Conservation (phyloP, 2,888 invertebrate species). For the Cheiracanthium punctorium region DNA sequence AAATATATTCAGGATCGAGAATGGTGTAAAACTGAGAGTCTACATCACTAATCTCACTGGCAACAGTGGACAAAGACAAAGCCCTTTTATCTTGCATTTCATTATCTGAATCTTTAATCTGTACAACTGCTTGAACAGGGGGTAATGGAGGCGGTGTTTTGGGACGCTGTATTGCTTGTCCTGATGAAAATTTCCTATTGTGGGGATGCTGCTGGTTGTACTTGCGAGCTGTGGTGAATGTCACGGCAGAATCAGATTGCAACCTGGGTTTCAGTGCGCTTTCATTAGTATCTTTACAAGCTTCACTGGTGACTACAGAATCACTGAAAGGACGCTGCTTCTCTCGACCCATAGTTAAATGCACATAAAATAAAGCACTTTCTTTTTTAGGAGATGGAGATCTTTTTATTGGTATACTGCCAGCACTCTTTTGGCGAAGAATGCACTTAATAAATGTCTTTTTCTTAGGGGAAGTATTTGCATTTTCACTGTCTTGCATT, state of each 20-base stretch:
- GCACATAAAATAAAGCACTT: slow-evolving; percentile 47
- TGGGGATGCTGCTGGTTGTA: slow-evolving; percentile 23
- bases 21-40: slow-evolving; percentile 46
- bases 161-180: slow-evolving; percentile 71
- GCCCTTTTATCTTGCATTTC: not conserved
- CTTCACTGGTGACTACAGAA: slow-evolving; percentile 32
- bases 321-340: slow-evolving; percentile 59
- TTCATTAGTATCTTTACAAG: not conserved
- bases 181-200: slow-evolving; percentile 55
- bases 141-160: slow-evolving; percentile 73
- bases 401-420: slow-evolving; percentile 61
- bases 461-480: slow-evolving; percentile 59
- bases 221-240: not conserved
- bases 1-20: slow-evolving; percentile 49
- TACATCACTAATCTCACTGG: slow-evolving; percentile 2
- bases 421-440: slow-evolving; percentile 55
- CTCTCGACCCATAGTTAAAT: slow-evolving; percentile 40
- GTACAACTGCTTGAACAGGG: slow-evolving; percentile 42
- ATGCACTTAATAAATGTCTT: slow-evolving; percentile 67
- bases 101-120: not conserved
- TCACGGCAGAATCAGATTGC: slow-evolving; percentile 45
- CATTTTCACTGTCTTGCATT: slow-evolving; percentile 38
- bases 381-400: slow-evolving; percentile 63
- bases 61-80: not conserved
- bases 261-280: slow-evolving; percentile 12